Base-by-base conservation (phyloP, 2,797 vertebrate species). In the Neomorphus geoffroyi region DNA sequence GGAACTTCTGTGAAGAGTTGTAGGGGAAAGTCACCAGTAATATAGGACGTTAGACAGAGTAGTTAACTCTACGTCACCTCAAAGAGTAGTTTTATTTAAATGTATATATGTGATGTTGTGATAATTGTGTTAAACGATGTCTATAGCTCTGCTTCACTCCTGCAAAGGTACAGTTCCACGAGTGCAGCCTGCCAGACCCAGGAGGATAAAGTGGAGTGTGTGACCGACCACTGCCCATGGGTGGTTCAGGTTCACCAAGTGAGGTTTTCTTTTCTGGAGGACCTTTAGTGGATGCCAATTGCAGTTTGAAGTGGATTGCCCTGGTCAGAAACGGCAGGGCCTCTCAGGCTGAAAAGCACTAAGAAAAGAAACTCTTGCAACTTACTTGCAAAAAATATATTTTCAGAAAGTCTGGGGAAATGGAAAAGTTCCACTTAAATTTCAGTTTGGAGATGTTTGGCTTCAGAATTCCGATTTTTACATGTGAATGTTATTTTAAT, bases 1-100 rank as follows among this genome's bases (percentile, higher is more conserved):
- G 45, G 53, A 90, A 67, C 96, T 95, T 90, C 48, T 65, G 35
- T 57, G 72, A 86, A 82, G 67, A 72, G 32, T 88, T 86, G 57
- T 53, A 73, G n/a, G 62, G 66, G 89, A 88, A 90, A 77, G 71
- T 62, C 61, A 61, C 37, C 41, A 30, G 66, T 39, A 75, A 46
- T 71, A 54, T 10, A 91, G 27, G 51, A 81, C 45, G 89, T 39
- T 39, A 86, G 64, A n/a, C 22, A 5, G 92, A 81, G 80, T 45
- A 82, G 70, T 83, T 81, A 61, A 85, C 65, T 41, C 11, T 33
- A 61, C 92, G 91, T 94, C 82, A 72, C 39, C 72, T 62, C 39
- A 57, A 54, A 80, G 45, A 51, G 28, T 43, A 80, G 48, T 93
- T 97, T 89, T 56, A 86, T 82, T 80, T 66, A 57, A 90, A 83